Conservation (phyloP, 2,113 vertebrate species). For the Ctenodactylus gundi region DNA sequence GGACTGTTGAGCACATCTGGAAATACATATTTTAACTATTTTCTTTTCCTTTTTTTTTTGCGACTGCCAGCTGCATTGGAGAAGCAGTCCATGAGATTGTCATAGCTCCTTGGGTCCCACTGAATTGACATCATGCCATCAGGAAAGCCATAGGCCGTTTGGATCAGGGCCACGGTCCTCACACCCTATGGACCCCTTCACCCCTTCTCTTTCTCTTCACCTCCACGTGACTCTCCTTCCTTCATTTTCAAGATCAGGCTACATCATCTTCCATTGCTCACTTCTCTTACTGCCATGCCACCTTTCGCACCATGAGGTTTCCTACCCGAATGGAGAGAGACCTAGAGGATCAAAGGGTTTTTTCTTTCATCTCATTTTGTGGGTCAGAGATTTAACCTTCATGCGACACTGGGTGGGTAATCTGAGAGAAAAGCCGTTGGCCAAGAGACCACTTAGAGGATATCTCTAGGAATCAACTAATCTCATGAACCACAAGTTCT, state of each 20-base stretch:
- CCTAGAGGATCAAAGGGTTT: background rate
- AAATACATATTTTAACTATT: conserved; percentile 39
- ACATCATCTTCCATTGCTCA: background rate
- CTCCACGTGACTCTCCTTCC: background rate
- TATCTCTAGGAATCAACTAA: background rate
- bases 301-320: background rate
- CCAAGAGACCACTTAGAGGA: background rate
- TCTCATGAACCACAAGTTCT: background rate
- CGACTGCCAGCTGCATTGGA: conserved; percentile 56
- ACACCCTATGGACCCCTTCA: background rate
- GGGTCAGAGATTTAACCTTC: background rate
- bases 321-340: background rate
- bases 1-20: conserved; percentile 85
- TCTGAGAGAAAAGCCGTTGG: background rate
- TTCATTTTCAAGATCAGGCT: background rate
- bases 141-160: background rate
- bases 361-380: background rate
- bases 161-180: background rate
- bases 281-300: background rate
- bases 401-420: background rate
- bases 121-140: background rate
- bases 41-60: background rate
- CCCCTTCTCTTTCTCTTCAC: background rate
- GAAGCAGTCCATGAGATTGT: conserved; percentile 22
- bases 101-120: background rate